These are phyloP conservation scores for Cyanoderma ruficeps DNA, from an alignment of 2,113 vertebrate genomes.

Conservation along the genomic window DNA sequence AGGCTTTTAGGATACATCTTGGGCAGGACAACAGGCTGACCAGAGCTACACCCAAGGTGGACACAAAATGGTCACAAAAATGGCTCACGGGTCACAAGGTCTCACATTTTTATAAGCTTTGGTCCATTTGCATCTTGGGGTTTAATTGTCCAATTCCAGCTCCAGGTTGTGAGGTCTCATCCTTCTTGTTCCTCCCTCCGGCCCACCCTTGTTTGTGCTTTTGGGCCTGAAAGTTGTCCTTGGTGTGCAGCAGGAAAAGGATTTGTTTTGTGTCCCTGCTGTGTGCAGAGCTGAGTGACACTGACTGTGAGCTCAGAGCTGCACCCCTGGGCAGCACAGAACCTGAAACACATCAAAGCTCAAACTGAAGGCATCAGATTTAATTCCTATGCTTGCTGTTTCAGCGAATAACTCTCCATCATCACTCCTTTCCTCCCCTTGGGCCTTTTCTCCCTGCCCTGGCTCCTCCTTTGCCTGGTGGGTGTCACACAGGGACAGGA, in stretches of 20 bases:
- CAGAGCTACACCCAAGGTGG: background rate
- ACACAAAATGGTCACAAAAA: background rate
- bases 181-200: no score
- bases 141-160: no score
- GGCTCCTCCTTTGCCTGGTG: background rate
- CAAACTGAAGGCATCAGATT: background rate
- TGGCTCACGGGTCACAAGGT: no score
- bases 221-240: background rate
- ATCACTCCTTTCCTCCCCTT: background rate
- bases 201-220: no score
- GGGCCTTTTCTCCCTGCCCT: background rate
- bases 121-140: no score
- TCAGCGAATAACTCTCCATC: fast-evolving
- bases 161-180: no score
- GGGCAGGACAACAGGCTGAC: background rate
- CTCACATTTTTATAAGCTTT: no score
- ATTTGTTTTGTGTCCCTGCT: no score
- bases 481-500: background rate
- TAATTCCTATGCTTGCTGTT: background rate
- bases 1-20: background rate
- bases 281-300: background rate
- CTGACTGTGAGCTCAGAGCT: background rate
- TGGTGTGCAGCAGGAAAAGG: no score
- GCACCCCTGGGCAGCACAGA: background rate
- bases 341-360: background rate